Percentiles rank a stretch among this genome's conserved stretches.
Evolutionary conservation across 2,113 vertebrate genomes (phyloP).

Genomic region (Syrmaticus mikado): DNA sequence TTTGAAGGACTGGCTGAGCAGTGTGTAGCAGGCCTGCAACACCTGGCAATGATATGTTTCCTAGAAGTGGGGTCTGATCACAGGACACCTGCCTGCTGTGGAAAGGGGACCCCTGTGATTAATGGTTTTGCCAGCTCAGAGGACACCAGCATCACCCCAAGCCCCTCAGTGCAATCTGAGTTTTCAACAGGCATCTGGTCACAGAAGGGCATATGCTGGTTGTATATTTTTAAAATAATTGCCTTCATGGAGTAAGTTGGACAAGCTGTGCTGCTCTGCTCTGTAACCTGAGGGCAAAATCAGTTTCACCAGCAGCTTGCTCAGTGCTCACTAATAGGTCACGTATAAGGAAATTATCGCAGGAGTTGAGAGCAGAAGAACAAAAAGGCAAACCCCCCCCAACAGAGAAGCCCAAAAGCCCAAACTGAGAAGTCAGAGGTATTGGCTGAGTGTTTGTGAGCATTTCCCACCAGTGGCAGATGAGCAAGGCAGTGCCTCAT

Average conservation of each 20-base stretch:
- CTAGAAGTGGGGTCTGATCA: not conserved
- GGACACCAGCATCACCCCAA: not conserved
- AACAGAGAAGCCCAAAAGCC: not conserved
- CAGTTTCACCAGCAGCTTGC: not conserved
- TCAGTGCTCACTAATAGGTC: not conserved
- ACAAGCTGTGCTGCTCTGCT: not conserved
- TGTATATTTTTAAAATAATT: not conserved
- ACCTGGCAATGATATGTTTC: not conserved
- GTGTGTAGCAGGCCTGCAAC: not conserved
- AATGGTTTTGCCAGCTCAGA: not conserved
- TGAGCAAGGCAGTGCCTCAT: rapidly evolving
- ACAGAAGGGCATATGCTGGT: not conserved
- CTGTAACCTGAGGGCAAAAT: not conserved
- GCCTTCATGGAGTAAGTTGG: not conserved
- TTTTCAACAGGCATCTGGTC: not conserved
- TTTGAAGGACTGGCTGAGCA: not conserved
- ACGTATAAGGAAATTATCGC: not conserved
- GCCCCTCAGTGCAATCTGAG: not conserved
- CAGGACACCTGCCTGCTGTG: not conserved
- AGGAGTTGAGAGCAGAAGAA: not conserved
- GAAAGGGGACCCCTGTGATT: not conserved
- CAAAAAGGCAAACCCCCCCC: not conserved
- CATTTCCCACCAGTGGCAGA: not conserved
- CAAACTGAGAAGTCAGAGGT: not conserved
- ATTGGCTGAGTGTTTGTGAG: not conserved